phyloP scores from a whole-genome alignment of 2,113 vertebrate species.

The Percopsis transmontana region DNA sequence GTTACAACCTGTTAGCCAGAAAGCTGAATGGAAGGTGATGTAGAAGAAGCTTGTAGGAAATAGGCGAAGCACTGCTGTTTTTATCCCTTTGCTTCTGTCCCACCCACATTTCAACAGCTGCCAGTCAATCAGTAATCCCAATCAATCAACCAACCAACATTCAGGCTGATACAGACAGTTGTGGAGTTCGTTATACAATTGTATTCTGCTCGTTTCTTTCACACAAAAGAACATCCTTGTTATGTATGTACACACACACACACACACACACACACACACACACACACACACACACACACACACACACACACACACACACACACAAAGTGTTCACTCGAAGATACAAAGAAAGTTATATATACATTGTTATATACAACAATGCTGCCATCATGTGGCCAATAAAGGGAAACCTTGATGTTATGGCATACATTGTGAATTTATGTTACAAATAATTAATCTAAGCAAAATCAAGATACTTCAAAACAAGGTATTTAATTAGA shows the following conservation, averaged over 20 bases:
- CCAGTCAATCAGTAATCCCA: constrained; percentile 45
- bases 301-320: neutral
- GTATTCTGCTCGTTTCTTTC: too few relatives aligned
- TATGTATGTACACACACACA: too few relatives aligned
- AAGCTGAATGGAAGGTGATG: too few relatives aligned
- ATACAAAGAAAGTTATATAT: neutral
- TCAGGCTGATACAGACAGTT: too few relatives aligned
- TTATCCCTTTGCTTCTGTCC: constrained; percentile 25
- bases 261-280: too few relatives aligned
- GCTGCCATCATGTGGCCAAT: constrained; percentile 47
- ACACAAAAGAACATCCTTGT: too few relatives aligned
- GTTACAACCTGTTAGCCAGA: neutral
- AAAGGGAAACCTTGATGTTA: neutral
- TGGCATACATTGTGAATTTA: neutral
- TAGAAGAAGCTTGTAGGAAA: neutral
- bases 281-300: neutral
- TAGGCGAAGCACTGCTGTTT: neutral
- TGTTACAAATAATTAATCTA: neutral
- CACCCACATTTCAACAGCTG: constrained; percentile 34
- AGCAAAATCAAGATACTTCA: neutral
- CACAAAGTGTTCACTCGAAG: neutral
- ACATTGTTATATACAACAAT: constrained; percentile 1
- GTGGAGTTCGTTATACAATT: too few relatives aligned
- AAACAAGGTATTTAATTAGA: neutral
- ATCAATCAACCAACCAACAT: constrained; percentile 21